A percentile compares a stretch with the other conserved stretches of the same genome.
Evolutionary conservation across 2,797 vertebrate genomes (phyloP).

Genomic region (Oophaga sylvatica): DNA sequence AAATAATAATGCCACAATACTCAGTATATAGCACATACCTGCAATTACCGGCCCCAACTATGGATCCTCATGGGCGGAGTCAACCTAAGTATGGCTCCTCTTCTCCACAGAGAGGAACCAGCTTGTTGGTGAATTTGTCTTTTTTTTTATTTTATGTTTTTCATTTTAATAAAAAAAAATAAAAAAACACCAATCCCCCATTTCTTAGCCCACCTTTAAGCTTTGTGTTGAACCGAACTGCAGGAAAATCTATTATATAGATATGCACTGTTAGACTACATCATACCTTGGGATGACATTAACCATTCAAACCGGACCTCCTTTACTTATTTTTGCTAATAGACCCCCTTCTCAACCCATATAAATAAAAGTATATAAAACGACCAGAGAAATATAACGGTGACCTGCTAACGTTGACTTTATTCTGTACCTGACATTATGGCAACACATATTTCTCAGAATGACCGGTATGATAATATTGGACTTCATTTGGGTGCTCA

Average conservation of each 20-base stretch:
- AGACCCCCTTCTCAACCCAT: background rate
- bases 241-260: background rate
- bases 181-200: too few relatives aligned
- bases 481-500: background rate
- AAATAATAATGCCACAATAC: background rate
- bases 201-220: too few relatives aligned
- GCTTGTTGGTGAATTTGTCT: background rate
- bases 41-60: too few relatives aligned
- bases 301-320: background rate
- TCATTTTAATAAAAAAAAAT: too few relatives aligned
- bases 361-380: background rate
- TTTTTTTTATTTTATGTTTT: too few relatives aligned
- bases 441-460: background rate
- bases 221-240: too few relatives aligned
- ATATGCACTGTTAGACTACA: background rate
- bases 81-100: background rate
- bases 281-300: background rate
- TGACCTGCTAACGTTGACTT: background rate
- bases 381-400: background rate
- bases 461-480: background rate
- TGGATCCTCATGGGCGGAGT: background rate
- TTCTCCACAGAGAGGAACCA: background rate
- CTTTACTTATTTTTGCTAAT: background rate
- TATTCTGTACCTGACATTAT: background rate
- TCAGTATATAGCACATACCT: background rate